Conservation (phyloP, 2,113 vertebrate genomes). For the Channa maculata region DNA sequence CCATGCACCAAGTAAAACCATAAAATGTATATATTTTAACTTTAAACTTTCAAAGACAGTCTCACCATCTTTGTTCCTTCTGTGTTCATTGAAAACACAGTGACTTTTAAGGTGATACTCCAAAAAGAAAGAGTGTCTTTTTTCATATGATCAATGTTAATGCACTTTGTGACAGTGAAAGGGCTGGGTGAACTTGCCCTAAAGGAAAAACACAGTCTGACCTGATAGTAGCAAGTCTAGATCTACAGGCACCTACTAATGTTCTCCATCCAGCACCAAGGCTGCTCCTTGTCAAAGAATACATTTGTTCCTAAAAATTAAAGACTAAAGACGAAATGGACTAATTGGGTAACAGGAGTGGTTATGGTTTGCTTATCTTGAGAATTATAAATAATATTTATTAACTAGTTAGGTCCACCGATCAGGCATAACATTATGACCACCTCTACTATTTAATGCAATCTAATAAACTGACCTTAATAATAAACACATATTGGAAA, state of each 20-base stretch:
- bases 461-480: no score
- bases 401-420: no score
- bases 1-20: slow-evolving; percentile 18
- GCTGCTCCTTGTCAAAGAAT: slow-evolving; percentile 16
- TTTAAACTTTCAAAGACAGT: slow-evolving; percentile 16
- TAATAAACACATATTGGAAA: no score
- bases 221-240: slow-evolving; percentile 21
- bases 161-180: slow-evolving; percentile 49
- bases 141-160: slow-evolving; percentile 61
- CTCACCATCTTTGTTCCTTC: neutral
- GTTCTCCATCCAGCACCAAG: slow-evolving; percentile 9
- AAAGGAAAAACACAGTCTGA: slow-evolving; percentile 21
- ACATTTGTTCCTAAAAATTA: slow-evolving; percentile 3
- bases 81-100: slow-evolving; percentile 4
- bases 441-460: no score
- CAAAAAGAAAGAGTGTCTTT: slow-evolving; percentile 26
- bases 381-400: no score
- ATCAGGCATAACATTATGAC: no score
- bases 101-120: neutral
- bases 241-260: slow-evolving; percentile 46
- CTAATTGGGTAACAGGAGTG: no score
- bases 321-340: no score
- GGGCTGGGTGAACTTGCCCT: slow-evolving; percentile 15
- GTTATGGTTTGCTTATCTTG: no score
- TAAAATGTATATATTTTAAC: neutral